Conservation (phyloP, 2,113 vertebrate genomes). For the Paracanthobrama guichenoti region DNA sequence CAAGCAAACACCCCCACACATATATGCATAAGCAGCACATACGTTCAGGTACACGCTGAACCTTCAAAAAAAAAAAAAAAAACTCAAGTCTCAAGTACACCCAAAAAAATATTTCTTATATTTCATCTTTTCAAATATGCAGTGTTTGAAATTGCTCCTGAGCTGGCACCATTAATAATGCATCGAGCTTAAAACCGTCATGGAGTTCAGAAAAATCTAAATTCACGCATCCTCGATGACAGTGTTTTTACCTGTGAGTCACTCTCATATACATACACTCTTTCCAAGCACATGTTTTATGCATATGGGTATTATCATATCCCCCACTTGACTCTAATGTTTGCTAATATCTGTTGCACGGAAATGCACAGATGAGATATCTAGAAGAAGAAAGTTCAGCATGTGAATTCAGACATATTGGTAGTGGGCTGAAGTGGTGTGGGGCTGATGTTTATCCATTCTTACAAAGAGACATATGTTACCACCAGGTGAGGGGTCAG, state of each 20-base stretch:
- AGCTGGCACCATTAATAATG: constrained; percentile 57
- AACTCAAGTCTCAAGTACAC: constrained; percentile 39
- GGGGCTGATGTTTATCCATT: constrained; percentile 2
- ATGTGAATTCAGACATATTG: background rate
- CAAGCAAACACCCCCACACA: constrained; percentile 16
- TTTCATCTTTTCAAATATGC: constrained; percentile 58
- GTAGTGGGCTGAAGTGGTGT: constrained; percentile 3
- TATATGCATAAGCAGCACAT: constrained; percentile 29
- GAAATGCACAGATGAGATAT: constrained; percentile 42
- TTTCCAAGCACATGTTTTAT: constrained; percentile 54
- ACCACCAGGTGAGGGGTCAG: background rate
- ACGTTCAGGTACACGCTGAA: background rate
- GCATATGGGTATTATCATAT: constrained; percentile 68
- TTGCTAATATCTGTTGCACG: constrained; percentile 57
- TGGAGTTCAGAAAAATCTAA: constrained; percentile 56
- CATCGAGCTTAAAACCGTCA: constrained; percentile 50
- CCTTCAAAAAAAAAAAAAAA: constrained; percentile 37
- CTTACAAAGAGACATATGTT: constrained; percentile 25
- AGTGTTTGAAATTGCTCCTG: constrained; percentile 59
- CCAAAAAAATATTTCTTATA: constrained; percentile 47
- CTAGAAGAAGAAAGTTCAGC: constrained; percentile 31
- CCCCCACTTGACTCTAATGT: constrained; percentile 61
- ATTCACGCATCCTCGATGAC: constrained; percentile 48
- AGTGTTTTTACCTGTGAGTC: constrained; percentile 55
- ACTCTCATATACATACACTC: constrained; percentile 27